Base-by-base conservation (phyloP, 64 coral and sea anemone genomes). In the Trachythela sp. region DNA sequence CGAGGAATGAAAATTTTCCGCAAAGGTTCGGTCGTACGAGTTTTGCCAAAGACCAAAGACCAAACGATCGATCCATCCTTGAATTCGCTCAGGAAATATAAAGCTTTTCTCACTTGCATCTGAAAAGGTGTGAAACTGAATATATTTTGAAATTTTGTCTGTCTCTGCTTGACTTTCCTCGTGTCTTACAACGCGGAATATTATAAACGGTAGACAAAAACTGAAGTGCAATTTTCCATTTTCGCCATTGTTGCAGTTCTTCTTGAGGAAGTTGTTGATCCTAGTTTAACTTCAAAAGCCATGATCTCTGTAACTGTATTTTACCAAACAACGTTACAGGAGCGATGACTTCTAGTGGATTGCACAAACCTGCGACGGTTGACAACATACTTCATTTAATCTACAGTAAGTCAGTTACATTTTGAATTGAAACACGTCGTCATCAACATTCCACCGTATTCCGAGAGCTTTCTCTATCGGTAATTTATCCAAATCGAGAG, bases 101-200 rank as follows among this genome's bases (percentile, higher is more conserved):
- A 8, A 0, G 17, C 84, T 38, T 48, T n/a, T 9, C 17, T 48
- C 84, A 48, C 84, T 85, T 15, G 84, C 84, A 85, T 86, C 84
- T 48, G 84, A n/a, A 51, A 86, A 86, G 0, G 43, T 1, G n/a
- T 86, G 84, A 22, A 52, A 20, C 49, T 86, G 84, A 15, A 86
- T 24, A 33, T 85, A n/a, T 20, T 33, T 40, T 35, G 0, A 13
- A 10, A 18, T 26, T 59, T 59, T 17, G n/a, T 40, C 48, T 36
- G 0, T 0, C 35, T 22, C 86, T 52, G 24, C 86, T 2, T 2
- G 86, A 31, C 3, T 52, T 32, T 34, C 0, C 1, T 31, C 22
- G 43, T 29, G 17, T 51, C 0, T 4, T 64, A 24, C 43, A 0
- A 50, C 84, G 0, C 86, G 42, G 42, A 45, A 45, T 45, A 11